Percentiles rank a stretch among this genome's conserved stretches.
phyloP scores from a whole-genome alignment of 1,140 invertebrate genomes.

The Cydia strobilella region DNA sequence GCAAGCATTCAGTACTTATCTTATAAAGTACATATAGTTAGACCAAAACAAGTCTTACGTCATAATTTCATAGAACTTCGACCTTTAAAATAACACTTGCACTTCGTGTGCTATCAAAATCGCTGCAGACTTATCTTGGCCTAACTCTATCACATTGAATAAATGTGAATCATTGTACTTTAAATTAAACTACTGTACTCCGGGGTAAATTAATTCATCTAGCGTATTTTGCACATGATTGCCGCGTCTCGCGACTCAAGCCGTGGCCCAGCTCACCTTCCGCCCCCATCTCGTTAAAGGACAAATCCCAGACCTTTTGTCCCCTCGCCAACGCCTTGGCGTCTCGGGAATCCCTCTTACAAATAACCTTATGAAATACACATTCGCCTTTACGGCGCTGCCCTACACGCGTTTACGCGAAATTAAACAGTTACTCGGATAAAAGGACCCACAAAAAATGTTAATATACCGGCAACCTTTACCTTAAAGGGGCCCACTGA shows the following conservation, averaged over 20 bases:
- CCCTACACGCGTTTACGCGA: conserved; percentile 7
- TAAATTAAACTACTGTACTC: background rate
- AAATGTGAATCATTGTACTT: background rate
- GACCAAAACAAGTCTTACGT: no score
- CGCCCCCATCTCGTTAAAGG: background rate
- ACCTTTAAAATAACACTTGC: no score
- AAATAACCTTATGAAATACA: conserved; percentile 15
- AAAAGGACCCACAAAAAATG: conserved; percentile 3
- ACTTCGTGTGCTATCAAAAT: no score
- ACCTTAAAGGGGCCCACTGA: no score
- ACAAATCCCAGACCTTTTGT: conserved; percentile 3
- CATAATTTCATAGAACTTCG: no score
- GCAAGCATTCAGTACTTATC: no score
- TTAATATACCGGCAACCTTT: background rate
- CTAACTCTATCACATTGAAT: no score
- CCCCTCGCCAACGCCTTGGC: conserved; percentile 1
- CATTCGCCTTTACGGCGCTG: conserved; percentile 14
- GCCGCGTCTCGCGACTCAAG: background rate
- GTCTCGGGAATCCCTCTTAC: conserved; percentile 6
- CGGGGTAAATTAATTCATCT: background rate
- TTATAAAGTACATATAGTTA: no score
- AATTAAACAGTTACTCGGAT: conserved; percentile 16
- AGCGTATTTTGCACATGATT: conserved; percentile 16
- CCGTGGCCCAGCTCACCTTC: conserved; percentile 11
- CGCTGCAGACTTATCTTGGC: no score